A percentile compares a stretch with the other conserved stretches of the same genome.
phyloP scores from a whole-genome alignment of 2,888 invertebrate genomes.

The Pollenia amentaria region DNA sequence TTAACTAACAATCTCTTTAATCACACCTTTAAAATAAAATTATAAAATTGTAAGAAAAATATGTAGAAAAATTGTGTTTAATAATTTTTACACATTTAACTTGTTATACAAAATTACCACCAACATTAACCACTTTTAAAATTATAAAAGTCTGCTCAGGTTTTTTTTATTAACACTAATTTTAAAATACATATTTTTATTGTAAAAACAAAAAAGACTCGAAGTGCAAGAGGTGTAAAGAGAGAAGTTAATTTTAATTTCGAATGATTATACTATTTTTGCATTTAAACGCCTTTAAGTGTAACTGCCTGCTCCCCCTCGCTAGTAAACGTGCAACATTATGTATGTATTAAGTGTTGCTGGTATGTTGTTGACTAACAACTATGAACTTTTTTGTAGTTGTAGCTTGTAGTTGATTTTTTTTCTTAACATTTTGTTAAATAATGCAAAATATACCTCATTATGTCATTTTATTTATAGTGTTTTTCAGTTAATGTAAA shows the following conservation, averaged over 20 bases:
- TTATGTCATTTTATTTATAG: constrained; percentile 75
- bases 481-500: constrained; percentile 76
- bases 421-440: constrained; percentile 39
- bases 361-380: constrained; percentile 36
- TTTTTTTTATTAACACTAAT: constrained; percentile 41
- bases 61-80: constrained; percentile 56
- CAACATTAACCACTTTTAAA: constrained; percentile 42
- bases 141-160: constrained; percentile 3
- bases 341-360: background rate
- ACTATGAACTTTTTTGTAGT: constrained; percentile 7
- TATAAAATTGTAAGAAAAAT: background rate
- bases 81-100: constrained; percentile 56
- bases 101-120: constrained; percentile 68
- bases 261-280: constrained; percentile 56
- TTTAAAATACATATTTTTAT: constrained; percentile 20
- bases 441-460: constrained; percentile 75
- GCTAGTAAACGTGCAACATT: background rate
- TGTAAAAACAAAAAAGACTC: background rate
- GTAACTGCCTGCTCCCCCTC: constrained; percentile 32
- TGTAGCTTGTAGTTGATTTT: constrained; percentile 1
- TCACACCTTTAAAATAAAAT: constrained; percentile 60
- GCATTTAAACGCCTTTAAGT: constrained; percentile 64
- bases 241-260: constrained; percentile 61
- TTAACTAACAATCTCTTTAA: constrained; percentile 51
- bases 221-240: constrained; percentile 21